Conservation (phyloP, 1,140 invertebrate species). For the Varroa destructor region DNA sequence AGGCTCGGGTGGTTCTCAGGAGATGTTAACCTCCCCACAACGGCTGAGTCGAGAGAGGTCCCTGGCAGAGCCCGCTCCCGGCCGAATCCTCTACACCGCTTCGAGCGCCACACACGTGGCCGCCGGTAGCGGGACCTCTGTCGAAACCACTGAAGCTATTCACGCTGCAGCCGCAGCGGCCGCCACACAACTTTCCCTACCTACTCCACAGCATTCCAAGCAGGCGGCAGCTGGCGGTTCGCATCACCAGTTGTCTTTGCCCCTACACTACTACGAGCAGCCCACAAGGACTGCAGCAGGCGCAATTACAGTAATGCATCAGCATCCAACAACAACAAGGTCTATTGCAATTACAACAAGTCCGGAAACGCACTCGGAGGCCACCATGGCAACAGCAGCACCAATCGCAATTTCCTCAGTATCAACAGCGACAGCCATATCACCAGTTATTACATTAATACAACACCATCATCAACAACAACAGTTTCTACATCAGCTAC, state of each 20-base stretch:
- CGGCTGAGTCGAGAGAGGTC: constrained; percentile 27
- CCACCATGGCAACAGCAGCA: background rate
- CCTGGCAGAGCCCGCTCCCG: constrained; percentile 26
- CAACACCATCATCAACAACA: background rate
- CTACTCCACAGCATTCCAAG: no score
- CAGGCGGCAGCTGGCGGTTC: no score
- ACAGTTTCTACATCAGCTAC: background rate
- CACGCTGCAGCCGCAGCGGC: no score
- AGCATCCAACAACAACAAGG: no score
- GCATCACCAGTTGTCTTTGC: no score
- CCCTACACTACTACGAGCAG: no score
- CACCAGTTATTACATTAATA: background rate
- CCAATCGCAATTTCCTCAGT: background rate
- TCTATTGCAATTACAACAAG: background rate
- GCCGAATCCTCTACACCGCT: constrained; percentile 22
- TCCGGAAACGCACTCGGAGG: background rate
- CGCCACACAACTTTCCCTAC: no score
- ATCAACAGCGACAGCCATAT: background rate
- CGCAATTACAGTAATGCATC: no score
- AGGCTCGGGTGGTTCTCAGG: constrained; percentile 25
- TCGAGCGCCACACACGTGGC: constrained; percentile 21
- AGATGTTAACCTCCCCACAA: constrained; percentile 25
- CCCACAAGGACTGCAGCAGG: no score
- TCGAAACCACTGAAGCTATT: constrained; percentile 4
- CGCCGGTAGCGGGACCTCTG: background rate